phyloP scores from a whole-genome alignment of 2,888 invertebrate genomes.

The Megaustenia siamemsis region DNA sequence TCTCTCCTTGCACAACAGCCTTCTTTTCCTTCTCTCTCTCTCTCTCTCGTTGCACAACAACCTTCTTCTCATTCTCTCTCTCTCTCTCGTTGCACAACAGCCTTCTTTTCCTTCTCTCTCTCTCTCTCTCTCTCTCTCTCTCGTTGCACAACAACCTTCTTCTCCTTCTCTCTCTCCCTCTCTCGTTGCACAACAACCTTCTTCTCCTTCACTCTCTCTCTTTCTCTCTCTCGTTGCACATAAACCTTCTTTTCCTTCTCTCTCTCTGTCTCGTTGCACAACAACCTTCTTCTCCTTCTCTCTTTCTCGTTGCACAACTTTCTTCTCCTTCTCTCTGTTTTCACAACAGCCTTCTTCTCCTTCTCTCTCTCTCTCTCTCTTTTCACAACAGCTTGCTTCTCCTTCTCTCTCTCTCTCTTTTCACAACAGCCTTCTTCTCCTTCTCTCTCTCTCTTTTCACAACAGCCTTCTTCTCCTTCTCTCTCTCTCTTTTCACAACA shows the following conservation, averaged over 20 bases:
- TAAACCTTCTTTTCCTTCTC: not conserved
- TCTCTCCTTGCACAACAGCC: too few relatives aligned
- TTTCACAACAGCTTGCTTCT: not conserved
- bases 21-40: too few relatives aligned
- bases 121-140: conserved; percentile 8
- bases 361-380: too few relatives aligned
- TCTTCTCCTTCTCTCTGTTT: not conserved
- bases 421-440: too few relatives aligned
- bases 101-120: too few relatives aligned
- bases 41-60: not conserved
- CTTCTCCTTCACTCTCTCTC: not conserved
- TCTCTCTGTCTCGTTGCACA: too few relatives aligned
- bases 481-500: too few relatives aligned
- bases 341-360: too few relatives aligned
- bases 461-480: too few relatives aligned
- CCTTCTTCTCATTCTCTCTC: not conserved
- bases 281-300: not conserved
- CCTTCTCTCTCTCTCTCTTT: not conserved
- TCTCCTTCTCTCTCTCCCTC: not conserved
- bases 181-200: conserved; percentile 2
- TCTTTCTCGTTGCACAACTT: not conserved
- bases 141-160: too few relatives aligned
- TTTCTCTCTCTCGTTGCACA: not conserved
- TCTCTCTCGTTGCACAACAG: not conserved
- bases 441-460: too few relatives aligned